phyloP scores from a whole-genome alignment of 2,888 invertebrate species.

The Actias luna region DNA sequence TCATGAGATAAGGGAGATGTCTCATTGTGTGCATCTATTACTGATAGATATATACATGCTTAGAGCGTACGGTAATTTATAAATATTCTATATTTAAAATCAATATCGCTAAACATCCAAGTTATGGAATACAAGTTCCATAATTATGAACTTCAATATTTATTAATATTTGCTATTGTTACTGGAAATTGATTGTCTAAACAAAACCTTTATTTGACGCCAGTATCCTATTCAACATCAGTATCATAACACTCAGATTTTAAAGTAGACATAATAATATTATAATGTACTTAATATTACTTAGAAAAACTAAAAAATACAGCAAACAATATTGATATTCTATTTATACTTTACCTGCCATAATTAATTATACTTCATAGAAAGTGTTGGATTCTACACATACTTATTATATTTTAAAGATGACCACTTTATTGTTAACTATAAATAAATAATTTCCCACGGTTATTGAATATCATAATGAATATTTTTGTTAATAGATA shows the following conservation, averaged over 20 bases:
- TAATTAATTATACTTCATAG: not conserved
- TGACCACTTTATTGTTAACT: not conserved
- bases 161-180: not conserved
- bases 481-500: not conserved
- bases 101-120: too few relatives aligned
- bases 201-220: not conserved
- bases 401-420: not conserved
- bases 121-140: not conserved
- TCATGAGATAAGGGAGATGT: constrained; percentile 25
- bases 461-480: not conserved
- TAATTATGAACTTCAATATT: not conserved
- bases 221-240: too few relatives aligned
- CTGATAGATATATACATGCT: not conserved
- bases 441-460: not conserved
- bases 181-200: not conserved
- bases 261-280: too few relatives aligned
- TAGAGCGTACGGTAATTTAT: not conserved
- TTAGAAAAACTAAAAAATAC: too few relatives aligned
- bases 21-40: constrained; percentile 11
- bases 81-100: not conserved
- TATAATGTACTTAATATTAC: too few relatives aligned
- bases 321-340: too few relatives aligned
- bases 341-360: not conserved
- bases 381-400: not conserved
- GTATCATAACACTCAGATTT: too few relatives aligned